Evolutionary conservation across 2,797 vertebrate species (phyloP).

Genomic region (Gymnothorax javanicus): DNA sequence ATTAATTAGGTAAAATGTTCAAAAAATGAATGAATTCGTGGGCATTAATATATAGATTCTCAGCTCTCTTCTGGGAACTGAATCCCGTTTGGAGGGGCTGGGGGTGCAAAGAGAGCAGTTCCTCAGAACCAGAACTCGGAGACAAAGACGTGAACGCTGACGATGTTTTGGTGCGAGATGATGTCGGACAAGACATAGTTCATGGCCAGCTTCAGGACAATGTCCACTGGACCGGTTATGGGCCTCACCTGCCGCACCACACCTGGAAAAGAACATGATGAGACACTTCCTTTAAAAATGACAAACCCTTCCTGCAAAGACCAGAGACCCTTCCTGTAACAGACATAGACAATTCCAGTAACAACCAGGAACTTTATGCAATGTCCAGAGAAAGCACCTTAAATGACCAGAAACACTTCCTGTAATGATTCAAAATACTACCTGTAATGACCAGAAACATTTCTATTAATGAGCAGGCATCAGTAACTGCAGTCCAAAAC

Average conservation of each 20-base stretch:
- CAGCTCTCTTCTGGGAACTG: neutral
- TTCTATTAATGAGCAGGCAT: neutral
- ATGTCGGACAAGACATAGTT: slow-evolving; percentile 83
- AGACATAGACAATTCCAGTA: neutral
- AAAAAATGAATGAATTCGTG: neutral
- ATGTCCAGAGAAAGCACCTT: neutral
- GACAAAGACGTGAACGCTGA: slow-evolving; percentile 90
- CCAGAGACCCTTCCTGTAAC: neutral
- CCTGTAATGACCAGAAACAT: neutral
- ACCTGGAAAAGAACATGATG: slow-evolving; percentile 66
- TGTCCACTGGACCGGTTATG: slow-evolving; percentile 81
- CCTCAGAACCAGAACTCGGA: slow-evolving; percentile 95
- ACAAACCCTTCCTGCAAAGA: neutral
- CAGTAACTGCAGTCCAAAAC: neutral
- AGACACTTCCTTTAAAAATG: no score
- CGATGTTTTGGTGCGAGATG: slow-evolving; percentile 84
- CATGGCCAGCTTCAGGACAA: slow-evolving; percentile 81
- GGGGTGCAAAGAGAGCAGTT: neutral
- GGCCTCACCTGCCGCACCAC: slow-evolving; percentile 90
- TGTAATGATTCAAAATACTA: no score
- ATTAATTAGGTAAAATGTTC: neutral
- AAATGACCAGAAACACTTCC: neutral
- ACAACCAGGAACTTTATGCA: neutral
- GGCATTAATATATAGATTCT: neutral
- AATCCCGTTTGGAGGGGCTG: no score